Base-by-base conservation (phyloP, 2,797 vertebrate species). In the Heliangelus exortis region DNA sequence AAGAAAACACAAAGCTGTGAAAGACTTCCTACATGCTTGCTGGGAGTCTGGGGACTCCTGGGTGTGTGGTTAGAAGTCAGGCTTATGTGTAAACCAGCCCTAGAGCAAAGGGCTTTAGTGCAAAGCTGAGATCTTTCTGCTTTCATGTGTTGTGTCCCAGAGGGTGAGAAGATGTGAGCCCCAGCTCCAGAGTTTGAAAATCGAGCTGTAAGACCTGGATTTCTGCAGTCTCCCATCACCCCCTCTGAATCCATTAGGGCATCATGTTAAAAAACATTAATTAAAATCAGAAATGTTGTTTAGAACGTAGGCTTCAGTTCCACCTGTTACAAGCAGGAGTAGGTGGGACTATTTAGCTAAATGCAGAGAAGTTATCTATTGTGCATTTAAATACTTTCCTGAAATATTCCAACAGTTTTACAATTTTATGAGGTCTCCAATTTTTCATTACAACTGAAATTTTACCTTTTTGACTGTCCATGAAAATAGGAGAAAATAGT, bases 361-460 rank as follows among this genome's bases (percentile, higher is more conserved):
- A 36, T 0, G 2, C 17, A 55, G 20, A 84, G 47, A 55, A 0
- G 1, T 28, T 48, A 47, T 28, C 23, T 65, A 23, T 15, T 8
- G 6, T 53, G 29, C 57, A 19, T 73, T 77, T 62, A 57, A 72
- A 55, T n/a, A 73, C 23, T 39, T 69, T 14, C 31, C 28, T 45
- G 5, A 20, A 54, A 59, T 7, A 39, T 77, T 72, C 50, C n/a
- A 66, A 41, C 12, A n/a, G 3, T 58, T 53, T 69, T 48, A 58
- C 2, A 5, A 34, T 12, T 66, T 66, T 41, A 41, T 41, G 13
- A 41, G 39, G 13, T 41, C 43, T 66, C 28, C 12, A 8, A 34
- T 34, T 61, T 67, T 74, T 74, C 11, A 33, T 47, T 65, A 59
- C 6, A 61, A 50, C 13, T 50, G 41, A 75, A 71, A 31, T 39